Percentiles rank a stretch among this genome's conserved stretches.
phyloP scores from a whole-genome alignment of 2,888 invertebrate genomes.

The Microctonus aethiopoides region DNA sequence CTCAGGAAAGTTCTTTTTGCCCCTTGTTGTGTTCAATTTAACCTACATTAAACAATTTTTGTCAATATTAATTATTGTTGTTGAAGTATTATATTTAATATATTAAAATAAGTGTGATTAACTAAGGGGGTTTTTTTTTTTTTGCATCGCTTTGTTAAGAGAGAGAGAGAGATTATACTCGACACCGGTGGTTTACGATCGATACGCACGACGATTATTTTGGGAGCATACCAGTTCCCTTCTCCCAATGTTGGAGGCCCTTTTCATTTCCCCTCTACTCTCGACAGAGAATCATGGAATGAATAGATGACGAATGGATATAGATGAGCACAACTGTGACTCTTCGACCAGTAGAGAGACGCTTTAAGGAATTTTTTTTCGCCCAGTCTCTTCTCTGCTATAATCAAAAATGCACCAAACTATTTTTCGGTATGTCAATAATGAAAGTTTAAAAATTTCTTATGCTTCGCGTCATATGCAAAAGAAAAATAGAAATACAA shows the following conservation, averaged over 20 bases:
- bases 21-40: too few species aligned
- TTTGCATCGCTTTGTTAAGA: constrained; percentile 9
- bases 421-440: too few species aligned
- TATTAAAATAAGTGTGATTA: not conserved
- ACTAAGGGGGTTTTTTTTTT: not conserved
- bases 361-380: constrained; percentile 13
- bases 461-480: too few species aligned
- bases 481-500: not conserved
- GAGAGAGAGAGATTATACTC: constrained; percentile 38
- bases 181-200: constrained; percentile 41
- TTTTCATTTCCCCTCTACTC: constrained; percentile 35
- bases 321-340: constrained; percentile 34
- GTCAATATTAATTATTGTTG: too few species aligned
- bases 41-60: too few species aligned
- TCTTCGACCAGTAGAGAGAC: constrained; percentile 23
- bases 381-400: not conserved
- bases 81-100: not conserved
- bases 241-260: constrained; percentile 36
- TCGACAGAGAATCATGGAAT: constrained; percentile 7
- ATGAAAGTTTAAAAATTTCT: too few species aligned
- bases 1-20: too few species aligned
- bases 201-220: constrained; percentile 50
- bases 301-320: constrained; percentile 18
- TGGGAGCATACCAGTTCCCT: constrained; percentile 44
- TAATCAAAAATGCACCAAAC: constrained; percentile 5